phyloP scores from a whole-genome alignment of 1,140 invertebrate genomes.

The Eupristina koningsbergeri region DNA sequence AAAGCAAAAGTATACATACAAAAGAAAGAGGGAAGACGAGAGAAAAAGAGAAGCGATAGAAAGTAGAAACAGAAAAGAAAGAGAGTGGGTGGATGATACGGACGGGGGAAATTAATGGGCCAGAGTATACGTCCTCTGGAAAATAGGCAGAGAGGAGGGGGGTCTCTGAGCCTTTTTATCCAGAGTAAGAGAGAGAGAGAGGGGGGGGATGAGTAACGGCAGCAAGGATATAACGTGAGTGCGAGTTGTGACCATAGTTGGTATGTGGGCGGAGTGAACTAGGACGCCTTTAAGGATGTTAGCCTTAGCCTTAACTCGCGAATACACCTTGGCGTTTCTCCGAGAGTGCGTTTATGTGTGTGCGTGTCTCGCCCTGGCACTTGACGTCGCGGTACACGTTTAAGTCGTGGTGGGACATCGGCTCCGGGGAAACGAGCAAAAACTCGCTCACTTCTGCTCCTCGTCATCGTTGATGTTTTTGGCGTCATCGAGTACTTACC shows the following conservation, averaged over 20 bases:
- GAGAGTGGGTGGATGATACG: conserved; percentile 27
- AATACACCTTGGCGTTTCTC: not conserved
- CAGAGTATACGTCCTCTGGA: not conserved
- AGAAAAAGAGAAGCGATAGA: not conserved
- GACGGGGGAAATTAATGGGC: conserved; percentile 36
- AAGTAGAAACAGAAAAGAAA: not conserved
- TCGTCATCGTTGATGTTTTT: not conserved
- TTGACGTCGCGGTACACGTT: not conserved
- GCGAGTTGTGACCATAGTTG: conserved; percentile 57
- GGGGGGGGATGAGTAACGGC: not conserved
- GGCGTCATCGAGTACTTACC: not conserved
- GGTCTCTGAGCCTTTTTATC: not conserved
- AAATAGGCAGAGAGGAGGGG: conserved; percentile 8
- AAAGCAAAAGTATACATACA: not conserved
- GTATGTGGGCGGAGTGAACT: conserved; percentile 57
- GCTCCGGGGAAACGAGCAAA: not conserved
- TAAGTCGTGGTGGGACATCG: not conserved
- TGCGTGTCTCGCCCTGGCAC: not conserved
- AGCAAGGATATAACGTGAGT: conserved; percentile 3
- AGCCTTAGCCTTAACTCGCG: conserved; percentile 52
- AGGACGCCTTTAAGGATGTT: conserved; percentile 35
- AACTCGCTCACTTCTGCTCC: not conserved
- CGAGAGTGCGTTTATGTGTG: not conserved
- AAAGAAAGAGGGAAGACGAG: not conserved
- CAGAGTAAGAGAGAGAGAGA: not conserved